A percentile compares a stretch with the other conserved stretches of the same genome.
Evolutionary conservation across 2,888 invertebrate species (phyloP).

Genomic region (Lomographa bimaculata): DNA sequence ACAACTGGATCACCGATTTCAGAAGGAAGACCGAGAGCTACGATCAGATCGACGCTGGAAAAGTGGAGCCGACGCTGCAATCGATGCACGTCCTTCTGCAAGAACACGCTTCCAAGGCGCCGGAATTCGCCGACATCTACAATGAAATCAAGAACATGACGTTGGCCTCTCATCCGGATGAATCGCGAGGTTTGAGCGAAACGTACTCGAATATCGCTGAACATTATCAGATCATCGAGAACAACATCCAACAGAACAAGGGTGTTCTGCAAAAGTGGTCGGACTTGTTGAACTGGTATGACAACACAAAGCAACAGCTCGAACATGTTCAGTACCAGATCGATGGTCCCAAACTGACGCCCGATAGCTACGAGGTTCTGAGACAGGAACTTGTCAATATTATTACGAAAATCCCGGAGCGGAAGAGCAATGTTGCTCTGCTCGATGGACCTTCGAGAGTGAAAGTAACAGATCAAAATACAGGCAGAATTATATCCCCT

Average conservation of each 20-base stretch:
- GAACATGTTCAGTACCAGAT: conserved; percentile 91
- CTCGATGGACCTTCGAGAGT: conserved; percentile 88
- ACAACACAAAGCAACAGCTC: conserved; percentile 90
- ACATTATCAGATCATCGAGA: conserved; percentile 90
- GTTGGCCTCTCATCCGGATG: conserved; percentile 87
- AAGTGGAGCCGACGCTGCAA: conserved; percentile 91
- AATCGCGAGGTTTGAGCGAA: conserved; percentile 88
- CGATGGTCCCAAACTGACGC: conserved; percentile 88
- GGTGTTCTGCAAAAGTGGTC: conserved; percentile 91
- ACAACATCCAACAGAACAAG: conserved; percentile 89
- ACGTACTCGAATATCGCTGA: conserved; percentile 90
- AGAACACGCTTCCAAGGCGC: conserved; percentile 93
- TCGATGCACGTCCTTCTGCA: conserved; percentile 91
- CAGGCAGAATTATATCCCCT: conserved; percentile 89
- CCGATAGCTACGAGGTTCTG: conserved; percentile 87
- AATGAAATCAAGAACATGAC: conserved; percentile 92
- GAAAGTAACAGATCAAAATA: conserved; percentile 87
- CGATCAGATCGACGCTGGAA: conserved; percentile 91
- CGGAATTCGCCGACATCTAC: conserved; percentile 90
- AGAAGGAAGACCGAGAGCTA: conserved; percentile 89
- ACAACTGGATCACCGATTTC: conserved; percentile 91
- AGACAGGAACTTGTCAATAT: conserved; percentile 88
- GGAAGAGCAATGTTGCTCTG: conserved; percentile 87
- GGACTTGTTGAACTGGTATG: conserved; percentile 91
- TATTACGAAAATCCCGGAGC: conserved; percentile 86